phyloP scores from a whole-genome alignment of 2,113 vertebrate genomes.

The Pelusios castaneus region DNA sequence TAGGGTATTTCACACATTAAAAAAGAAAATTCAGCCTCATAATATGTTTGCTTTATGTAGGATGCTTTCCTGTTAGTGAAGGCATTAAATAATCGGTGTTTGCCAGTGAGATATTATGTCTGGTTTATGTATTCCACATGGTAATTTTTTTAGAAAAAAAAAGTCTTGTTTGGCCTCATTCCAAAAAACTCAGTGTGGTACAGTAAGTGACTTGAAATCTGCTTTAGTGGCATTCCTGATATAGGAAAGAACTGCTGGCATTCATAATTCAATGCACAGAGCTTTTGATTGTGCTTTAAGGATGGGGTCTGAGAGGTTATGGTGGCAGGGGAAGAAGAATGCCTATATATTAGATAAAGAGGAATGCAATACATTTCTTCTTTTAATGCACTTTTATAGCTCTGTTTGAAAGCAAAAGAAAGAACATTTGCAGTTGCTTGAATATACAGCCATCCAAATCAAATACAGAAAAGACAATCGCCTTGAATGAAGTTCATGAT shows the following conservation, averaged over 20 bases:
- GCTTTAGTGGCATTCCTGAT: background rate
- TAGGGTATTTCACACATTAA: background rate
- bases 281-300: background rate
- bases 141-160: background rate
- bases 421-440: background rate
- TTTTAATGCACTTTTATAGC: background rate
- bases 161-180: background rate
- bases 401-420: background rate
- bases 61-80: background rate
- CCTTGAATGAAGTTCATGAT: background rate
- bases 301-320: background rate
- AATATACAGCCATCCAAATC: background rate
- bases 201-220: background rate
- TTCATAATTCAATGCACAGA: background rate
- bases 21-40: constrained; percentile 7
- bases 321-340: background rate
- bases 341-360: background rate
- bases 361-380: background rate
- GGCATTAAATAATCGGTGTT: background rate
- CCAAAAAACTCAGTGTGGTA: background rate
- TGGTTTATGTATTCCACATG: background rate
- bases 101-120: background rate
- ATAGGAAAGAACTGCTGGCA: background rate
- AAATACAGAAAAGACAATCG: background rate
- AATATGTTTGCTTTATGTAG: background rate